Percentiles rank a stretch among this genome's conserved stretches.
These are phyloP conservation scores for Lasiurus borealis DNA, from an alignment of 2,113 vertebrate species.

Conservation along the genomic window DNA sequence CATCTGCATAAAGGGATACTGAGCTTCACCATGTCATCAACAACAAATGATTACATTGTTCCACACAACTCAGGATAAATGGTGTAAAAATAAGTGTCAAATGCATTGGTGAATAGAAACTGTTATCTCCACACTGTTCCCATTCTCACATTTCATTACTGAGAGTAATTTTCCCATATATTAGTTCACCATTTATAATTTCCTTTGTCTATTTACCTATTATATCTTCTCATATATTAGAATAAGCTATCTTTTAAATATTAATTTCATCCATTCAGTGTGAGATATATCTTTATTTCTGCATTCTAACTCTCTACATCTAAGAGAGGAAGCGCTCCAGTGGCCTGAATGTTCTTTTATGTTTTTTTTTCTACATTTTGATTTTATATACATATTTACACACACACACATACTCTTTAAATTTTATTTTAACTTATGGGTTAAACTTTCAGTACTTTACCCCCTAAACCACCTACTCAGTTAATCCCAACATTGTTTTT, in stretches of 20 bases:
- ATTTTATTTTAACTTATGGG: not conserved
- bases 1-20: not conserved
- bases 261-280: not conserved
- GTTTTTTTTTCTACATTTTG: not conserved
- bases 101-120: not conserved
- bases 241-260: not conserved
- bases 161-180: not conserved
- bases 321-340: not conserved
- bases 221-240: not conserved
- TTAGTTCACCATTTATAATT: slow-evolving; percentile 15
- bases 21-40: not conserved
- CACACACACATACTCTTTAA: not conserved
- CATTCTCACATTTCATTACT: slow-evolving; percentile 24
- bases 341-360: not conserved
- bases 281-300: not conserved
- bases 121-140: not conserved
- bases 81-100: not conserved
- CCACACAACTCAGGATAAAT: not conserved
- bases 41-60: not conserved
- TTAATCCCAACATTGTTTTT: not conserved
- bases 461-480: not conserved
- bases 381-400: too few relatives aligned
- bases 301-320: slow-evolving; percentile 19
- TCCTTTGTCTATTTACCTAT: not conserved
- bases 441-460: not conserved